Evolutionary conservation across 2,888 invertebrate species (phyloP), one percentile per base, ranked within the genome.

Genomic region (Leptinotarsa rubiginosa): DNA sequence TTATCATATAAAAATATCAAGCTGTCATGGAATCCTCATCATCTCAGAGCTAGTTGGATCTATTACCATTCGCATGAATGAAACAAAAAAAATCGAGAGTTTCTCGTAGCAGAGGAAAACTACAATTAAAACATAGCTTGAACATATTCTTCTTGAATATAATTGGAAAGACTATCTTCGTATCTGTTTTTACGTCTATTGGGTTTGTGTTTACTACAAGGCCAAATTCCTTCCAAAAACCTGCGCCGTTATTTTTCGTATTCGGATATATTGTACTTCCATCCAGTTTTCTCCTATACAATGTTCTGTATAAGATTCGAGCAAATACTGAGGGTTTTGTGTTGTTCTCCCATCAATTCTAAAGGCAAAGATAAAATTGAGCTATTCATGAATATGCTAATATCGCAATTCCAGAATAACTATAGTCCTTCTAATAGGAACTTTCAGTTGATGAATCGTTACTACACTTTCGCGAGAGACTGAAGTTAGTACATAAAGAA

Each of bases 231-330:
- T 50, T 50, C 64, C 12, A 62, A 59, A 68, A 72, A 72, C 22
- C n/a, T n/a, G 68, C 31, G 68, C 31, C 68, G 68, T 50, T 72
- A 62, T 68, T 68, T 70, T 70, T 64, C 65, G 13, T 70, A 70
- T 70, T 70, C 31, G 13, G 31, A 65, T 65, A 7, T 41, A 41
- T 65, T 65, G 65, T 47, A 69, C 18, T 69, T n/a, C 41, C 69
- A 69, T 1, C 67, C 65, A 66, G 1, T 72, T 2, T 72, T 54
- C 4, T n/a, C 13, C 2, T 72, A 54, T 66, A 47, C 47, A 4
- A 66, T 66, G 66, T 72, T 49, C 0, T 15, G 65, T 5, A 72
- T 67, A 54, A 22, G 72, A 47, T 67, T 56, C 4, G 54, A 72
- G 47, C 72, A 31, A 31, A 31, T 31, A 31, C 31, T 31, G 31